These are phyloP conservation scores for Bactericera cockerelli DNA, from an alignment of 1,140 invertebrate genomes.

Conservation along the genomic window DNA sequence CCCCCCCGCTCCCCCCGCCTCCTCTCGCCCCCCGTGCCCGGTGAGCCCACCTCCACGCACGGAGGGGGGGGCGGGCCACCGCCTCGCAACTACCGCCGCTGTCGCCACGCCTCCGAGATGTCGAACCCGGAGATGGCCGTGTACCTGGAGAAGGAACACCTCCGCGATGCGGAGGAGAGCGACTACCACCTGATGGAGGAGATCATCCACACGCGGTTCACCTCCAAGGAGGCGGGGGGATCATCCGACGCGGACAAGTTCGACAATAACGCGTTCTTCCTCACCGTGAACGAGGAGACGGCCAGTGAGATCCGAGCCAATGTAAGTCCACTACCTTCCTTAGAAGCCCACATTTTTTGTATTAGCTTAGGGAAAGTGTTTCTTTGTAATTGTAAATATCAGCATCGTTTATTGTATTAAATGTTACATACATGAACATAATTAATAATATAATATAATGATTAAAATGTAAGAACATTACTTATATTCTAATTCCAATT, in stretches of 20 bases:
- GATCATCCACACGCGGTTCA: conserved; percentile 59
- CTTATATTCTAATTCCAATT: too few species aligned
- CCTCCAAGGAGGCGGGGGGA: conserved; percentile 24
- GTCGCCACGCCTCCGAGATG: conserved; percentile 46
- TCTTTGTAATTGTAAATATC: too few species aligned
- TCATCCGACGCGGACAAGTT: conserved; percentile 22
- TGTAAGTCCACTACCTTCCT: too few species aligned
- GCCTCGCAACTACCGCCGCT: conserved; percentile 26
- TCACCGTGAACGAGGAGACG: conserved; percentile 19
- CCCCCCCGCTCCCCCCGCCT: conserved; percentile 49
- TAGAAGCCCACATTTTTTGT: too few species aligned
- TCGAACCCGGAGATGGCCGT: conserved; percentile 63
- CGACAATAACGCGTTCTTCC: conserved; percentile 22
- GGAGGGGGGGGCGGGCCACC: conserved; percentile 9
- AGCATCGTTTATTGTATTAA: too few species aligned
- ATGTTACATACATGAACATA: too few species aligned
- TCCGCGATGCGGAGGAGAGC: conserved; percentile 75
- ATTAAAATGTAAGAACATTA: too few species aligned
- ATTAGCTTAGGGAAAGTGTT: too few species aligned
- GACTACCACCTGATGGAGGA: conserved; percentile 83
- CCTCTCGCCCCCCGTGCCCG: conserved; percentile 36
- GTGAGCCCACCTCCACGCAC: conserved; percentile 28
- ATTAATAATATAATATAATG: too few species aligned
- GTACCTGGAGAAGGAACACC: conserved; percentile 64
- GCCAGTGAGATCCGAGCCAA: neutral